Base-by-base conservation (phyloP, 2,797 vertebrate genomes). In the Halcyon leucocephala region DNA sequence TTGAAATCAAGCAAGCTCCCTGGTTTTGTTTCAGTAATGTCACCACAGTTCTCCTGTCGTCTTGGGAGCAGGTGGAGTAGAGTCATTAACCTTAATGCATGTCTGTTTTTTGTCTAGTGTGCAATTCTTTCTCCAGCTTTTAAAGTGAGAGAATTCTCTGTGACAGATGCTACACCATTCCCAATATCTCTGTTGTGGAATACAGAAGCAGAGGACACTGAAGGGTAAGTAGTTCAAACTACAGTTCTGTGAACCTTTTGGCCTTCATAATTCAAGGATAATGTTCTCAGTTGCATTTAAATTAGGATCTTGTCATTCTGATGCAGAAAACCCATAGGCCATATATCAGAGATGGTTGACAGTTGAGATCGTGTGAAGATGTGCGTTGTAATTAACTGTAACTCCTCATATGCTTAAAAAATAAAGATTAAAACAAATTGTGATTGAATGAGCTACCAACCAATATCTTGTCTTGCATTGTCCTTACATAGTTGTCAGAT, bases 101-200 rank as follows among this genome's bases (percentile, higher is more conserved):
- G 3, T 62, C 21, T 93, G 12, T 77, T 66, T 70, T 69, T 65
- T 54, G 6, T 89, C n/a, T 80, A 98, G 98, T 98, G 98, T 96
- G 98, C 98, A 57, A 98, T 98, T 87, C 97, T 99, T 92, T 99
- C 98, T 39, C 98, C 98, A 49, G 98, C 98, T 60, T 98, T 98
- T 96, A 98, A 98, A 98, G 98, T 99, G 60, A 90, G 98, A 96
- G 98, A 98, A 39, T 98, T 99, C 90, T 98, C 98, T 21, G 97
- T 99, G 93, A 98, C 98, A 48, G 98, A 99, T 97, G 98, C 97
- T 37, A 97, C 98, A 49, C 98, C 98, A 14, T 98, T 98, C 82
- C 96, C 98, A 77, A 98, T 98, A 83, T 98, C 98, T 62, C 94
- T 99, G 48, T 94, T 98, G 72, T 98, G 98, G 98, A 98, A 95